Evolutionary conservation across 2,113 vertebrate genomes (phyloP).

Genomic region (Sarotherodon lohbergeri): DNA sequence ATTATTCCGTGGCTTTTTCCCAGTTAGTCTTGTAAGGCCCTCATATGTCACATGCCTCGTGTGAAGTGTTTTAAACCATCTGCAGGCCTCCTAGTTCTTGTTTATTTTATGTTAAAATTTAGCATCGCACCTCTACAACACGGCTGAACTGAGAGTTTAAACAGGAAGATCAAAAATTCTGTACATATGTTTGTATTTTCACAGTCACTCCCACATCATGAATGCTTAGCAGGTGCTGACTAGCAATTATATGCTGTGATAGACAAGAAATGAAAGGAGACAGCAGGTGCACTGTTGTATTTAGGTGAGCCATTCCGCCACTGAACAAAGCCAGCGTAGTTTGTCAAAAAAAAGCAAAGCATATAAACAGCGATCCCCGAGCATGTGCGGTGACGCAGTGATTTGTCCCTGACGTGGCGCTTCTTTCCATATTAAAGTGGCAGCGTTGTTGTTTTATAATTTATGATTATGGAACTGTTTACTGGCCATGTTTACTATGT

Average conservation of each 20-base stretch:
- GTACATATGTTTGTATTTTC: not conserved
- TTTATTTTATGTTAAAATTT: not conserved
- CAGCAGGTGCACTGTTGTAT: not conserved
- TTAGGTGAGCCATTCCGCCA: not conserved
- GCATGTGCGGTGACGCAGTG: not conserved
- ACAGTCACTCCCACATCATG: not conserved
- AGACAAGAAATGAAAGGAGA: not conserved
- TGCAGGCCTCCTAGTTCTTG: not conserved
- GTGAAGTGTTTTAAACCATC: not conserved
- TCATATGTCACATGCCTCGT: not conserved
- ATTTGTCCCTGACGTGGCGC: not conserved
- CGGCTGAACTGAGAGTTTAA: not conserved
- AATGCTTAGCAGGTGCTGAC: not conserved
- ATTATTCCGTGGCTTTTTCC: constrained; percentile 12
- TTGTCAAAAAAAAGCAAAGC: constrained; percentile 10
- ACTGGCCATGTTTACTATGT: not conserved
- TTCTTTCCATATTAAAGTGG: not conserved
- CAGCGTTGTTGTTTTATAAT: not conserved
- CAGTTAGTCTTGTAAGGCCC: not conserved
- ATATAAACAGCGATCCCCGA: not conserved
- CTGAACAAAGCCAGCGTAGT: constrained; percentile 10
- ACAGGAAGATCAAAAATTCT: not conserved
- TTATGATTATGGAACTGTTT: not conserved
- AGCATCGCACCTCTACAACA: not conserved
- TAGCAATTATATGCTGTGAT: not conserved